A percentile compares a stretch with the other conserved stretches of the same genome.
These are phyloP conservation scores for Stenoptilia bipunctidactyla DNA, from an alignment of 2,888 invertebrate species.

Conservation along the genomic window DNA sequence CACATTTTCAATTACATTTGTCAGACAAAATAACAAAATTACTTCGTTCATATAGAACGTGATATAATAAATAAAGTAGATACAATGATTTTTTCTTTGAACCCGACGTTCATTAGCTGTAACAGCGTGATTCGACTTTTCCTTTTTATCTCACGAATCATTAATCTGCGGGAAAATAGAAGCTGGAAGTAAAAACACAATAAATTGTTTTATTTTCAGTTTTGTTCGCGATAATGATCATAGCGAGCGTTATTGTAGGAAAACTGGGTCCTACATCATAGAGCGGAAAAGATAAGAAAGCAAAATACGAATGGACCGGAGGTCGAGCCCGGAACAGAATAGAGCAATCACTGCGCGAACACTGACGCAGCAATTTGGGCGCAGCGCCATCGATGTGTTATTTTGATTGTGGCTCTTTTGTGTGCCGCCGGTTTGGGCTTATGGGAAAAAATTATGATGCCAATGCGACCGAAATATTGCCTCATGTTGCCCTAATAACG, in stretches of 20 bases:
- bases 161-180: background rate
- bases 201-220: no score
- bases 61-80: no score
- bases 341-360: slow-evolving; percentile 62
- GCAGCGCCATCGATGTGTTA: slow-evolving; percentile 52
- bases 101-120: background rate
- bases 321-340: slow-evolving; percentile 46
- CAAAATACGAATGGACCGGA: slow-evolving; percentile 38
- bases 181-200: no score
- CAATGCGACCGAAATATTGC: slow-evolving; percentile 35
- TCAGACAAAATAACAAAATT: no score
- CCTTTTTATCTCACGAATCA: background rate
- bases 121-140: background rate
- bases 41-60: no score
- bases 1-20: no score
- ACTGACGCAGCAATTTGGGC: slow-evolving; percentile 64
- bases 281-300: slow-evolving; percentile 38
- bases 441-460: slow-evolving; percentile 45
- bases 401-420: slow-evolving; percentile 60
- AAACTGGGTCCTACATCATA: background rate
- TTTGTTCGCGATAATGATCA: no score
- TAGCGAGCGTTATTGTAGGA: no score
- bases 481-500: slow-evolving; percentile 33
- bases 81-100: background rate
- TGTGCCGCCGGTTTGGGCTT: slow-evolving; percentile 38